Evolutionary conservation across 2,113 vertebrate species (phyloP).

Genomic region (Progne subis): DNA sequence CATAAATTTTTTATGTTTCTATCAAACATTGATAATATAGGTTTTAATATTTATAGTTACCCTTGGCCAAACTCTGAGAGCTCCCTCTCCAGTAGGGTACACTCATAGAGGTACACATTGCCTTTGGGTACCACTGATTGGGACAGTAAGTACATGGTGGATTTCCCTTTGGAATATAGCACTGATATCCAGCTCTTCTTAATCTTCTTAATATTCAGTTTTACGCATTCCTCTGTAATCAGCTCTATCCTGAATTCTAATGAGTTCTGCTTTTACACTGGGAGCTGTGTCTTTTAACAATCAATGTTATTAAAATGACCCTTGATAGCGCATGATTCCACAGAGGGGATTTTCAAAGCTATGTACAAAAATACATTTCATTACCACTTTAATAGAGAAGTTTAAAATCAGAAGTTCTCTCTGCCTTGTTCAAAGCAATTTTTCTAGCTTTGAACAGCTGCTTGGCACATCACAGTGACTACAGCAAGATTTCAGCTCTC

Average conservation of each 20-base stretch:
- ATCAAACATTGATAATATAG: conserved; percentile 79
- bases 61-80: conserved; percentile 73
- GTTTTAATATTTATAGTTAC: conserved; percentile 81
- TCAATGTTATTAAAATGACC: conserved; percentile 72
- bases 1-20: conserved; percentile 77
- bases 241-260: conserved; percentile 70
- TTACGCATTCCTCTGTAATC: conserved; percentile 58
- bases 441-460: conserved; percentile 35
- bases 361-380: conserved; percentile 45
- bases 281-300: conserved; percentile 61
- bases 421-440: conserved; percentile 55
- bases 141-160: conserved; percentile 21
- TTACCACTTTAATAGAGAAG: conserved; percentile 39
- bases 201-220: conserved; percentile 74
- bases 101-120: conserved; percentile 47
- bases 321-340: conserved; percentile 13
- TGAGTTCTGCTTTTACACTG: conserved; percentile 50
- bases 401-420: conserved; percentile 54
- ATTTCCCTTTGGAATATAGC: conserved; percentile 65
- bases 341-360: conserved; percentile 53
- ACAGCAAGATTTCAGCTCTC: background rate
- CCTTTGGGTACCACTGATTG: conserved; percentile 76
- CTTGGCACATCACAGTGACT: background rate
- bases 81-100: conserved; percentile 47
- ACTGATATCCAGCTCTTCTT: conserved; percentile 36